Conservation (phyloP, 53 echinoderm and acorn worm genomes). For the Crossaster papposus region DNA sequence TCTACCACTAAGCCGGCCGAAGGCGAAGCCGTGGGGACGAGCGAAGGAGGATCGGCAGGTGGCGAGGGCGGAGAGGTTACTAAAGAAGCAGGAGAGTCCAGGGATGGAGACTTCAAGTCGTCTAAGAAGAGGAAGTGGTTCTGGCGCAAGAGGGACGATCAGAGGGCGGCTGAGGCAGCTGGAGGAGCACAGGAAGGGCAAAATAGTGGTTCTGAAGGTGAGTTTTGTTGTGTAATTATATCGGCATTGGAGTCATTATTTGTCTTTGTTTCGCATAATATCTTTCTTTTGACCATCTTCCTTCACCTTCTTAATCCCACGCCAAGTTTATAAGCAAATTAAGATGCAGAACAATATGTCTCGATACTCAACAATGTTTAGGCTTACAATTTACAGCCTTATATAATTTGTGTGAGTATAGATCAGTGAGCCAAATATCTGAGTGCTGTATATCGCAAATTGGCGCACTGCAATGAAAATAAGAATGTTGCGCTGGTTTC, state of each 20-base stretch:
- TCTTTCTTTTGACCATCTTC: neutral
- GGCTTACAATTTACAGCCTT: no score
- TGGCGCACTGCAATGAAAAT: no score
- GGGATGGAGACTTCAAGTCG: constrained; percentile 53
- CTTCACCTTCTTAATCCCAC: no score
- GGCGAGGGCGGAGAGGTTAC: constrained; percentile 36
- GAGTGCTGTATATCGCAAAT: no score
- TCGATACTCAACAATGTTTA: no score
- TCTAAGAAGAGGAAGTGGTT: constrained; percentile 59
- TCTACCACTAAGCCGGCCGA: constrained; percentile 48
- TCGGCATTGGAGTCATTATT: neutral
- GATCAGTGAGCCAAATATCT: no score
- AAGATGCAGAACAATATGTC: no score
- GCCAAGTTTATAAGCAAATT: no score
- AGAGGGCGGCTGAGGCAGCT: constrained; percentile 12
- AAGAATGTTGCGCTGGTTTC: no score
- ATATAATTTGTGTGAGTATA: no score
- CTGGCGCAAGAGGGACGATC: constrained; percentile 51
- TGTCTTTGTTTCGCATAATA: neutral
- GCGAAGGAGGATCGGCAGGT: constrained; percentile 30
- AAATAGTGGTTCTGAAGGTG: constrained; percentile 49
- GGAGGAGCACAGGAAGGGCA: constrained; percentile 22
- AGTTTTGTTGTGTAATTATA: neutral
- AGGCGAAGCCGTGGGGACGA: constrained; percentile 44
- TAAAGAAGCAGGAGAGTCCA: constrained; percentile 21